Conservation (phyloP, 2,113 vertebrate species). For the Cyphomyrus discorhynchus region DNA sequence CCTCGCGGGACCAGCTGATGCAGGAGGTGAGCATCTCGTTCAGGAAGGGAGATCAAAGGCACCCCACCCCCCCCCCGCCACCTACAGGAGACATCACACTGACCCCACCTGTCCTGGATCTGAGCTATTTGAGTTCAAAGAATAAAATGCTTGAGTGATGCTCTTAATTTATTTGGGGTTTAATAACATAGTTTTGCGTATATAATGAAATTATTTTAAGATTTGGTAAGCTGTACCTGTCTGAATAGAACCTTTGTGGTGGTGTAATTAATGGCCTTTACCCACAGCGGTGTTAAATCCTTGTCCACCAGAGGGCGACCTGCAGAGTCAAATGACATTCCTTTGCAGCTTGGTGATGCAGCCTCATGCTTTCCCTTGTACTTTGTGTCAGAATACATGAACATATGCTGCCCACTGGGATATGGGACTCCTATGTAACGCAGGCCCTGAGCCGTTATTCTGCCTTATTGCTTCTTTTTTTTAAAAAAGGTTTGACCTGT, state of each 20-base stretch:
- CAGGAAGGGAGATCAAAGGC: background rate
- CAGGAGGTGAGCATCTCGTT: slow-evolving; percentile 70
- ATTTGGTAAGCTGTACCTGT: background rate
- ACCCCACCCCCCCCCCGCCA: background rate
- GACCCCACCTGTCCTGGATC: background rate
- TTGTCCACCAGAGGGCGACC: background rate
- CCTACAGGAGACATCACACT: background rate
- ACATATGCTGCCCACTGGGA: background rate
- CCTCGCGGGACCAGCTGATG: slow-evolving; percentile 78
- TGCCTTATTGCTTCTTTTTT: background rate
- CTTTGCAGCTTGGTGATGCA: background rate
- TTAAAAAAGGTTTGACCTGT: background rate
- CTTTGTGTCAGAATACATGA: background rate
- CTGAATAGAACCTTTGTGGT: background rate
- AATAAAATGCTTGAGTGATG: background rate
- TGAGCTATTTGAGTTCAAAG: background rate
- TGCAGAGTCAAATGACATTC: background rate
- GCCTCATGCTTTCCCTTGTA: background rate
- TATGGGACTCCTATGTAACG: background rate
- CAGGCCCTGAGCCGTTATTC: background rate
- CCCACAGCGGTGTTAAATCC: background rate
- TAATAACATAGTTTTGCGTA: too few relatives aligned
- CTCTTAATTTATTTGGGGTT: background rate
- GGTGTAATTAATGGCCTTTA: background rate
- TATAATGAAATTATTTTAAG: too few relatives aligned